Percentiles rank a stretch among this genome's conserved stretches.
Evolutionary conservation across 2,888 invertebrate species (phyloP).

Genomic region (Chrysolina oricalcia): DNA sequence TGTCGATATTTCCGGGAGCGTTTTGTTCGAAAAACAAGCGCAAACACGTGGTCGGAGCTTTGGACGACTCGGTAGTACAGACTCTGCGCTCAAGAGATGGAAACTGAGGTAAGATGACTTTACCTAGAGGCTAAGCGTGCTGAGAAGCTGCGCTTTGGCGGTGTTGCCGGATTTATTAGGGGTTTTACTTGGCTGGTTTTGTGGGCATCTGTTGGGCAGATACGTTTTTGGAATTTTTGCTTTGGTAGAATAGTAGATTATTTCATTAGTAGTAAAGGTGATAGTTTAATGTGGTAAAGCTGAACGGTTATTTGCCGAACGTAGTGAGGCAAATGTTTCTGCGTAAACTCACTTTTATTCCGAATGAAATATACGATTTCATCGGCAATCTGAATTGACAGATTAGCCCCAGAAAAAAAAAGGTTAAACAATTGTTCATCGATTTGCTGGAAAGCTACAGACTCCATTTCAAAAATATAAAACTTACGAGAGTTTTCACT

Average conservation of each 20-base stretch:
- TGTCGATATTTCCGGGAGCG: constrained; percentile 36
- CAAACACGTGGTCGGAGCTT: constrained; percentile 62
- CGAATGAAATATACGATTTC: no score
- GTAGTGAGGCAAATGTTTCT: no score
- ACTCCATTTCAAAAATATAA: not conserved
- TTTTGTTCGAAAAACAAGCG: constrained; percentile 41
- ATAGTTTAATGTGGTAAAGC: no score
- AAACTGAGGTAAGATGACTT: constrained; percentile 63
- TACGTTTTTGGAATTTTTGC: not conserved
- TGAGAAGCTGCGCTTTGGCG: constrained; percentile 55
- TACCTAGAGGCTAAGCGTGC: constrained; percentile 53
- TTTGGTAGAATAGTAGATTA: no score
- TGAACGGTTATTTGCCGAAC: no score
- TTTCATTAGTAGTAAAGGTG: no score
- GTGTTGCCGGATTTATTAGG: constrained; percentile 31
- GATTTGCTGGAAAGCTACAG: not conserved
- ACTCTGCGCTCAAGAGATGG: constrained; percentile 62
- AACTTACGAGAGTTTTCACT: not conserved
- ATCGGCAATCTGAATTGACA: not conserved
- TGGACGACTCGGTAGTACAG: constrained; percentile 56
- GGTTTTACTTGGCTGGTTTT: not conserved
- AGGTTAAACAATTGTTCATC: not conserved
- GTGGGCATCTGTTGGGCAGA: not conserved
- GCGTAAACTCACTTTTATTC: no score
- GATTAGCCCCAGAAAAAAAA: not conserved